Base-by-base conservation (phyloP, 2,888 invertebrate genomes). In the Thyatira batis region DNA sequence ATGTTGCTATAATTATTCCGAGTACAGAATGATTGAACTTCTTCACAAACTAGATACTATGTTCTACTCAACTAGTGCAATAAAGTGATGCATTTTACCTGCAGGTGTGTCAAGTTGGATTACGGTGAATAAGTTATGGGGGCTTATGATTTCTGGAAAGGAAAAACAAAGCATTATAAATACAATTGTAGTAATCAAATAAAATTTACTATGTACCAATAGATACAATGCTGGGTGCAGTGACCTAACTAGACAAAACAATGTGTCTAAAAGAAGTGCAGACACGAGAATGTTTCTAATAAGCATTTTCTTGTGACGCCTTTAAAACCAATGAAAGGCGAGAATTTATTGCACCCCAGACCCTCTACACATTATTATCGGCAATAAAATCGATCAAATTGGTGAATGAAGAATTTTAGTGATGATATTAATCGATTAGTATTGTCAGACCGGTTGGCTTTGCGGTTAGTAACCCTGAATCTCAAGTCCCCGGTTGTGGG, bases 61-160 rank as follows among this genome's bases (percentile, higher is more conserved):
- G 17, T 17, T 39, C 39, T 17, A 39, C n/a, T 17, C 8, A n/a
- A 39, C 6, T 17, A 39, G 39, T 39, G 17, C 39, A 39, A 39
- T 39, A 39, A 39, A 39, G 13, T 39, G 6, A 58, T 62, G 55
- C 63, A 67, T 72, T 61, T 76, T 84, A 88, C 89, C 87, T 85
- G 82, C 76, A 75, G 77, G 71, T 73, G 74, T 76, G 78, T 82
- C 78, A 80, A 80, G 73, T 81, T 77, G 71, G 71, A 78, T 70
- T 74, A 78, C 72, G 69, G 67, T 70, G 76, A 75, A 78, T 76
- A 80, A 81, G 61, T 82, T 80, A 83, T 70, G 75, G 73, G 65
- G 78, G 68, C 78, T 91, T 89, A 91, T 84, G 91, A 87, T 84
- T 91, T 91, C 91, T 91, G 88, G 51, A 82, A 87, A 73, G 50